Percentiles rank a stretch among this genome's conserved stretches.
Conservation (phyloP, 1,140 invertebrate species). For the Drosophila pruinosa region DNA sequence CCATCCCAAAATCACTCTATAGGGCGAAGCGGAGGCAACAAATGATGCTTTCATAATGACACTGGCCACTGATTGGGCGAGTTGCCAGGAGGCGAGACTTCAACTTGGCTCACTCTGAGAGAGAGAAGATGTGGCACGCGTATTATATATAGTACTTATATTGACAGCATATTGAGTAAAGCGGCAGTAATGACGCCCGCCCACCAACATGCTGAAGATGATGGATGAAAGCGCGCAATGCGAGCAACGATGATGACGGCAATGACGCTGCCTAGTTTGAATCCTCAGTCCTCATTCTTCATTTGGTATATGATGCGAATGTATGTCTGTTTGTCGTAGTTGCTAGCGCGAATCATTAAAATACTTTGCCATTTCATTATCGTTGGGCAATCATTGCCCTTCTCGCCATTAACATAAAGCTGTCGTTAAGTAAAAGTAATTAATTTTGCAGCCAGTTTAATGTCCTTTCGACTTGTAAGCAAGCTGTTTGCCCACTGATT, state of each 20-base stretch:
- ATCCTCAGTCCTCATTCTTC: background rate
- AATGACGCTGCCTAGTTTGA: conserved; percentile 1
- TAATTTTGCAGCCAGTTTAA: conserved; percentile 31
- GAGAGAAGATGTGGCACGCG: background rate
- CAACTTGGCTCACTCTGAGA: no score
- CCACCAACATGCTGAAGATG: conserved; percentile 5
- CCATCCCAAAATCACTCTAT: background rate
- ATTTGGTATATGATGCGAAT: background rate
- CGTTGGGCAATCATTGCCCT: conserved; percentile 28
- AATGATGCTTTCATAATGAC: conserved; percentile 48
- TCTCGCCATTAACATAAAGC: conserved; percentile 37
- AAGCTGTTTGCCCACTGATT: background rate
- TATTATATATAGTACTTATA: conserved; percentile 8
- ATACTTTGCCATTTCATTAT: conserved; percentile 42
- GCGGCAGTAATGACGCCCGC: conserved; percentile 40
- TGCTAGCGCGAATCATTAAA: conserved; percentile 25
- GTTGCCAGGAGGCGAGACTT: background rate
- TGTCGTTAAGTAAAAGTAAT: conserved; percentile 45
- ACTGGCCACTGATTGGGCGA: conserved; percentile 3
- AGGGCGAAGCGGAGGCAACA: conserved; percentile 27
- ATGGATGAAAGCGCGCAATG: conserved; percentile 8
- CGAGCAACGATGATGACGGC: background rate
- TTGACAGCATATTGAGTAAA: conserved; percentile 30
- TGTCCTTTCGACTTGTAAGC: conserved; percentile 7
- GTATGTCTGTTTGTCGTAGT: conserved; percentile 2